Conservation (phyloP, 2,113 vertebrate genomes). For the Ariopsis seemanni region DNA sequence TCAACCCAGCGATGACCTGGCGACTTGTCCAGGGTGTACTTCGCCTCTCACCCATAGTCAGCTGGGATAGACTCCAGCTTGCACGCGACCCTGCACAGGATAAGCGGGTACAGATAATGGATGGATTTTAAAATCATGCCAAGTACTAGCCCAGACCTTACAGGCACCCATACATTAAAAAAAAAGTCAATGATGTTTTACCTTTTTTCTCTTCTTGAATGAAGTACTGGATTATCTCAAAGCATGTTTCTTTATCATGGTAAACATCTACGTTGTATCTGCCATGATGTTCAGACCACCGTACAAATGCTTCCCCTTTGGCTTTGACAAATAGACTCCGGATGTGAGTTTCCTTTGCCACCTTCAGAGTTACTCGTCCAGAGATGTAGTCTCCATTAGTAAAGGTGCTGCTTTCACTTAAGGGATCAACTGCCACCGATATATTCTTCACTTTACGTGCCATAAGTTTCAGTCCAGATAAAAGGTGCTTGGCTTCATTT, state of each 20-base stretch:
- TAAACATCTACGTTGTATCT: slow-evolving; percentile 47
- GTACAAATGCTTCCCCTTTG: slow-evolving; percentile 66
- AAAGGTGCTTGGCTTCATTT: not conserved
- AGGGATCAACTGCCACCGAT: slow-evolving; percentile 52
- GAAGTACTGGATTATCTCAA: slow-evolving; percentile 62
- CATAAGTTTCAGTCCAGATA: slow-evolving; percentile 50
- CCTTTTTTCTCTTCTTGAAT: slow-evolving; percentile 48
- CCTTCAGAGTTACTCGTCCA: slow-evolving; percentile 63
- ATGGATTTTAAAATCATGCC: not conserved
- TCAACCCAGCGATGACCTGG: no score
- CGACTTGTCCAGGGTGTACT: no score
- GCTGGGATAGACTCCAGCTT: no score
- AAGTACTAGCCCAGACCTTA: not conserved
- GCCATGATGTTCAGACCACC: slow-evolving; percentile 62
- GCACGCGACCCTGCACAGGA: no score
- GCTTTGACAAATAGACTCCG: slow-evolving; percentile 60
- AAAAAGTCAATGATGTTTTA: slow-evolving; percentile 17
- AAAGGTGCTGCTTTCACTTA: slow-evolving; percentile 60
- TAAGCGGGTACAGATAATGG: no score
- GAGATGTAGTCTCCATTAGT: slow-evolving; percentile 60
- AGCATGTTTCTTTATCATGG: slow-evolving; percentile 68
- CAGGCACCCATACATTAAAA: not conserved
- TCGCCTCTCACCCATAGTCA: no score
- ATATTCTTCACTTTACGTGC: slow-evolving; percentile 58
- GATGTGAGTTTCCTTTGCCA: slow-evolving; percentile 60